phyloP scores from a whole-genome alignment of 2,888 invertebrate genomes.

The Melinopterus prodromus region DNA sequence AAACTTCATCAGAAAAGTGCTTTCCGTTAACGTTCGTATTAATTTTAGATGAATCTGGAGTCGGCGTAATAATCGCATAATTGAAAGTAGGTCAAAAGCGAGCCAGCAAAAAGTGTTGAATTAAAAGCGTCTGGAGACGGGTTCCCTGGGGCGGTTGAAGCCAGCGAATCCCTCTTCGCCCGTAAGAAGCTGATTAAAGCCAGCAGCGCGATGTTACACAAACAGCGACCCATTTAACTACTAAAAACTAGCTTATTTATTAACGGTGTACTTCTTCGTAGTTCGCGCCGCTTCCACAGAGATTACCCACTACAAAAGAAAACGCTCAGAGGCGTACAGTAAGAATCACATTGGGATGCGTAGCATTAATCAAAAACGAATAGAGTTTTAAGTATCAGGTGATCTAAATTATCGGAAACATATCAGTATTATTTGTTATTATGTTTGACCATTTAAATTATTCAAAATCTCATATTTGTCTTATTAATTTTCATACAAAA shows the following conservation, averaged over 20 bases:
- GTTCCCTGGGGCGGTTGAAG: not conserved
- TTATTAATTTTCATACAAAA: too few species aligned
- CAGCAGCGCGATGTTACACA: slow-evolving; percentile 15
- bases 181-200: slow-evolving; percentile 17
- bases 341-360: not conserved
- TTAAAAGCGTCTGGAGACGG: not conserved
- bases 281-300: not conserved
- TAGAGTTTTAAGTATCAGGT: too few species aligned
- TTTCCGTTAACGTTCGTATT: not conserved
- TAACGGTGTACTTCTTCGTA: slow-evolving; percentile 19
- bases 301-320: not conserved
- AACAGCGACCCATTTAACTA: slow-evolving; percentile 22
- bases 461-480: too few species aligned
- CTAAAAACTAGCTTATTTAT: slow-evolving; percentile 26
- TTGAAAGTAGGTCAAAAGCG: not conserved
- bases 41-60: not conserved
- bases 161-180: not conserved
- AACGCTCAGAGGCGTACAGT: not conserved
- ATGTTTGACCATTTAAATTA: too few species aligned
- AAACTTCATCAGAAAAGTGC: not conserved
- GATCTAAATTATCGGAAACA: too few species aligned
- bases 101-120: not conserved
- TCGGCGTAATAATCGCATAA: not conserved
- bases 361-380: too few species aligned
- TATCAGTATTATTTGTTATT: too few species aligned